Percentiles rank a stretch among this genome's conserved stretches.
Evolutionary conservation across 2,113 vertebrate species (phyloP).

Genomic region (Perca fluviatilis): DNA sequence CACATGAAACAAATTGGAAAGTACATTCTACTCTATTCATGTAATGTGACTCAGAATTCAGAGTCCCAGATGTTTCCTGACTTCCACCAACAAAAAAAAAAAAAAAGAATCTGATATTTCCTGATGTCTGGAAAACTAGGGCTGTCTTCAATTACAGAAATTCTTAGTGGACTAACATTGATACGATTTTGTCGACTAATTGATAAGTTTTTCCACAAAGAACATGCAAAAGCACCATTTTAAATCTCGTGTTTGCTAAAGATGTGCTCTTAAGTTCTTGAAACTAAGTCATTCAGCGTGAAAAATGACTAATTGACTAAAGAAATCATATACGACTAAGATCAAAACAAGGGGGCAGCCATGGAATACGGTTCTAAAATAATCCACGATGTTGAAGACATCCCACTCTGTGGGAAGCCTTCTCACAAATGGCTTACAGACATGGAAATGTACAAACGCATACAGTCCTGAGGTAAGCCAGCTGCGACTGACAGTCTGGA

Average conservation of each 20-base stretch:
- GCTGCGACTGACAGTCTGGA: constrained; percentile 52
- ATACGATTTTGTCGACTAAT: too few relatives aligned
- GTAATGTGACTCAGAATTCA: constrained; percentile 30
- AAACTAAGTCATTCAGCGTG: too few relatives aligned
- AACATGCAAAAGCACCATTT: too few relatives aligned
- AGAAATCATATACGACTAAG: too few relatives aligned
- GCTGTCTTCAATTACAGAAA: too few relatives aligned
- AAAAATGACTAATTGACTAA: too few relatives aligned
- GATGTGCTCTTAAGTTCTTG: too few relatives aligned
- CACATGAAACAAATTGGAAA: constrained; percentile 25
- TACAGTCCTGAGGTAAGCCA: constrained; percentile 45
- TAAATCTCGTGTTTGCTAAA: too few relatives aligned
- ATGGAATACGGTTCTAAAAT: background rate
- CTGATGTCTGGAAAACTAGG: background rate
- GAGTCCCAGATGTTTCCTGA: constrained; percentile 38
- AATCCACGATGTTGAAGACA: constrained; percentile 9
- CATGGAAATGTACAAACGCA: constrained; percentile 11
- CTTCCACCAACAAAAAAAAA: background rate
- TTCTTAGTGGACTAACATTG: too few relatives aligned
- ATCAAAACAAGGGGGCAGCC: too few relatives aligned
- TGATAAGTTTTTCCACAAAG: too few relatives aligned
- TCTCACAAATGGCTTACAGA: background rate
- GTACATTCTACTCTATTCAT: constrained; percentile 23
- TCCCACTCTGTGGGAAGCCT: background rate
- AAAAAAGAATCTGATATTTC: background rate